Evolutionary conservation across 2,888 invertebrate genomes (phyloP), one percentile per base, ranked within the genome.

Genomic region (Lamellibrachia columna): DNA sequence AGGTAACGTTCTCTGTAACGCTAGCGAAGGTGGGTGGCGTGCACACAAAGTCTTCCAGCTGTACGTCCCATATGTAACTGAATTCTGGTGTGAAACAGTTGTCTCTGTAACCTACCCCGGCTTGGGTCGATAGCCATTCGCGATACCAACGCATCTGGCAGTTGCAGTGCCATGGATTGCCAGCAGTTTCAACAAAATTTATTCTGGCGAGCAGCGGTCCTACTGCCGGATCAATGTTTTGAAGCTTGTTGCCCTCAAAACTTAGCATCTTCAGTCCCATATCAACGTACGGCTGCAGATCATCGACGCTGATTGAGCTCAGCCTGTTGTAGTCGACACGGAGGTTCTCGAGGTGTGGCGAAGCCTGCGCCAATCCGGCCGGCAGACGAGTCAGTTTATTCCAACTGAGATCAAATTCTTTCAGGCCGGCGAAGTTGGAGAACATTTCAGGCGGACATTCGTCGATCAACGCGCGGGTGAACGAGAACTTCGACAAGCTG

Each of bases 131-230:
- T 40, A 94, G 55, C 94, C 94, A 94, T 15, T 90, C 6, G 58
- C 92, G 28, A 75, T 92, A 93, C 94, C 94, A 94, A 11, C 52
- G 9, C 93, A 93, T 93, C 93, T 94, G 93, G 90, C 94, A 94
- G 91, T 94, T 94, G 58, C 94, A 94, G 90, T 94, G 94, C 58
- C 93, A 90, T 9, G 94, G 94, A 60, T 94, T 94, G 7, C 91
- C 93, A n/a, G 90, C 90, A 28, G 93, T 52, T 15, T 55, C 22
- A 8, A 94, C n/a, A 22, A 15, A 2, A 7, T 52, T 6, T 8
- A 93, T 28, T 15, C 90, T 53, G 52, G 91, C 55, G 55, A 94
- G 90, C 15, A 93, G 15, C 9, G 92, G 91, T 40, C 60, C 90
- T 55, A 93, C 15, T 60, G 60, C 60, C 22, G 60, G 60, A 60